These are phyloP conservation scores for Xenus cinereus DNA, from an alignment of 2,113 vertebrate genomes.

Conservation along the genomic window DNA sequence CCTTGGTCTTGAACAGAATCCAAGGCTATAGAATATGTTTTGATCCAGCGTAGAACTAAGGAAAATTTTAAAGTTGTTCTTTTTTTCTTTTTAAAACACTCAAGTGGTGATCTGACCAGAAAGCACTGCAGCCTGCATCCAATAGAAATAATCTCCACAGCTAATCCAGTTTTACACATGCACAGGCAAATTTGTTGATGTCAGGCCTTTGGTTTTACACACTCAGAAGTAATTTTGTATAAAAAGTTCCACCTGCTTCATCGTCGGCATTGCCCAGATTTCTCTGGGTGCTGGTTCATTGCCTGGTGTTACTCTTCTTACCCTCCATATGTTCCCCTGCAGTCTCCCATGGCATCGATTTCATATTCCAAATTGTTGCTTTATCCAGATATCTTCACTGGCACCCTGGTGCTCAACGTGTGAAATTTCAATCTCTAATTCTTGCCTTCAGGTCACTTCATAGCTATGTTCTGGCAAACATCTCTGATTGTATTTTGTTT, in stretches of 20 bases:
- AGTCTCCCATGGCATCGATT: rapidly evolving
- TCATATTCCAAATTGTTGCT: background rate
- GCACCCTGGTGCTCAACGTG: background rate
- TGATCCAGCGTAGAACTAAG: background rate
- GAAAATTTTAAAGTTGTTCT: background rate
- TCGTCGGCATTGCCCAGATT: background rate
- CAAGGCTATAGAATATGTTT: background rate
- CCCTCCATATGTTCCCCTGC: background rate
- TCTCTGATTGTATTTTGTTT: background rate
- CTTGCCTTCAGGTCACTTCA: background rate
- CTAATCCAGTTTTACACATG: background rate
- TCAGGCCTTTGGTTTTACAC: background rate
- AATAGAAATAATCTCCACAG: background rate
- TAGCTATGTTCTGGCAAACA: background rate
- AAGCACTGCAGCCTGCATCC: background rate
- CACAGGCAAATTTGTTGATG: background rate
- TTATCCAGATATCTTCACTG: background rate
- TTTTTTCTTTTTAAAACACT: background rate
- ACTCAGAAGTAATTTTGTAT: background rate
- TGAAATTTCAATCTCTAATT: background rate
- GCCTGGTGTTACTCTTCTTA: background rate
- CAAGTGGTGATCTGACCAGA: background rate
- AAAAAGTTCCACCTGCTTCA: background rate
- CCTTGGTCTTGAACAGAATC: background rate
- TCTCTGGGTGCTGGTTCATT: background rate